A percentile compares a stretch with the other conserved stretches of the same genome.
Evolutionary conservation across 2,113 vertebrate genomes (phyloP).

Genomic region (Podilymbus podiceps): DNA sequence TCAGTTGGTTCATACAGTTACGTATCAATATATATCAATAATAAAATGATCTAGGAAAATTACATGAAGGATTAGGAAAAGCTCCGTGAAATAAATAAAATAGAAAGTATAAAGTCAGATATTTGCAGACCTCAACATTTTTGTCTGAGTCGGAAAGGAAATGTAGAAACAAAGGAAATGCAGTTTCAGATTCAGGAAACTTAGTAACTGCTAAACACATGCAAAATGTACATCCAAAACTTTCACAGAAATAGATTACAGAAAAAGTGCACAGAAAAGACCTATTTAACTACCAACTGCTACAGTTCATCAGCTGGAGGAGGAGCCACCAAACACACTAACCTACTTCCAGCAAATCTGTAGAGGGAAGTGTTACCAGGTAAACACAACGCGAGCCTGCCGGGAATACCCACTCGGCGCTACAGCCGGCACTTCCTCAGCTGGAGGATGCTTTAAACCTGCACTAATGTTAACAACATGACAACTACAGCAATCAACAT

Average conservation of each 20-base stretch:
- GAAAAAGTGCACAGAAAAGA: neutral
- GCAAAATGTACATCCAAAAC: neutral
- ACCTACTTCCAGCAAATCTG: neutral
- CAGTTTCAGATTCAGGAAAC: neutral
- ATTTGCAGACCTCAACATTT: neutral
- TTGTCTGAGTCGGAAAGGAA: neutral
- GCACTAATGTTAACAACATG: neutral
- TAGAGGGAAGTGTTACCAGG: neutral
- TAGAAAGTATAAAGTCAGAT: neutral
- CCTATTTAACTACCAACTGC: neutral
- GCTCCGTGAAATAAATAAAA: neutral
- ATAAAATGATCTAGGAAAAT: neutral
- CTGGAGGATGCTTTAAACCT: neutral
- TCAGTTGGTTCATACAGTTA: neutral
- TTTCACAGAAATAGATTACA: too few relatives aligned
- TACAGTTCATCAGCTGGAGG: neutral
- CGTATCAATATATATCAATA: neutral
- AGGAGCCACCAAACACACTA: neutral
- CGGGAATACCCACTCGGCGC: neutral
- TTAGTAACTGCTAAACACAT: neutral
- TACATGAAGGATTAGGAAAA: neutral
- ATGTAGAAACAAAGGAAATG: neutral
- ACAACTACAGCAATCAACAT: neutral
- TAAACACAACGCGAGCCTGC: neutral
- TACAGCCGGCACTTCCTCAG: neutral